Percentiles rank a stretch among this genome's conserved stretches.
Conservation (phyloP, 2,797 vertebrate genomes). For the Tinamus major region DNA sequence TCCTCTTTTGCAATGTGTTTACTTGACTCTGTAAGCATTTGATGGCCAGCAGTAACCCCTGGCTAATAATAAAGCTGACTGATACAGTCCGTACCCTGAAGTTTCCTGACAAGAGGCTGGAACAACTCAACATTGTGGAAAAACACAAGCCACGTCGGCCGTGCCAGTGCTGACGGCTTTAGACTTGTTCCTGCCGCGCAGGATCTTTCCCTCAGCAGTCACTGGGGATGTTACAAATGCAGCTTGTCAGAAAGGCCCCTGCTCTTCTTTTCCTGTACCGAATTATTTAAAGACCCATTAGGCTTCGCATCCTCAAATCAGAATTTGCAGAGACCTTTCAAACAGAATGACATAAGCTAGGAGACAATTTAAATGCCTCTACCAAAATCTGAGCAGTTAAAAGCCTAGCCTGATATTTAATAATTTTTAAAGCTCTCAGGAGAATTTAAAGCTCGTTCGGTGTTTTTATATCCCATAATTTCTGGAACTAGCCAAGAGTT, state of each 20-base stretch:
- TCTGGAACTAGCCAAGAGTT: neutral
- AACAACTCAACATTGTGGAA: constrained; percentile 44
- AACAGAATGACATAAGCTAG: neutral
- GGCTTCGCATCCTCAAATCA: neutral
- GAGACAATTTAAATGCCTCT: neutral
- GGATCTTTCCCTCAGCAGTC: neutral
- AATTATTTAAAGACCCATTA: neutral
- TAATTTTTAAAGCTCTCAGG: neutral
- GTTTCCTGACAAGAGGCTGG: constrained; percentile 32
- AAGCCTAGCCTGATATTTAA: neutral
- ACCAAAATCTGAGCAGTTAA: neutral
- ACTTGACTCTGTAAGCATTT: neutral
- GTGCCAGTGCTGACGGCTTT: constrained; percentile 8
- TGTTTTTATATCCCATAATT: neutral
- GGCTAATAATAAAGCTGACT: constrained; percentile 50
- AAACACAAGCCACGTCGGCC: constrained; percentile 49
- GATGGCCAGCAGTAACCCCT: constrained; percentile 44
- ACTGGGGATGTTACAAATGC: neutral
- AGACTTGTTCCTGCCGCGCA: neutral
- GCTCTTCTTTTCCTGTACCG: neutral
- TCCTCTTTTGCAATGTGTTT: neutral
- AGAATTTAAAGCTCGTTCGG: neutral
- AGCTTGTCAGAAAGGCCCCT: neutral
- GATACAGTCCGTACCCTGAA: constrained; percentile 31
- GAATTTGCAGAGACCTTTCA: neutral